Percentiles rank a stretch among this genome's conserved stretches.
Conservation (phyloP, 2,797 vertebrate genomes). For the Rhynchonycteris naso region DNA sequence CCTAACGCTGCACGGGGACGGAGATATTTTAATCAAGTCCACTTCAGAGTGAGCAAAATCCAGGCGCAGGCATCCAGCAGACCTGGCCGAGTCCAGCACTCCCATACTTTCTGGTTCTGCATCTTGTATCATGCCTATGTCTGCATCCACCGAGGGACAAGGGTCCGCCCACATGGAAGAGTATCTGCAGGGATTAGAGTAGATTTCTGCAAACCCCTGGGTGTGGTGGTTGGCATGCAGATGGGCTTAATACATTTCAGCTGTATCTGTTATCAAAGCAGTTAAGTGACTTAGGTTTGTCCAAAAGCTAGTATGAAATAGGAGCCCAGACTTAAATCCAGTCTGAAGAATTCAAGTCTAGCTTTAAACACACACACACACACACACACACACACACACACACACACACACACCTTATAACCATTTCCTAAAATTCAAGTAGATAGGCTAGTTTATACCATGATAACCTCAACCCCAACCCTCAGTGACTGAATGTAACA, state of each 20-base stretch:
- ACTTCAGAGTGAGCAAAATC: background rate
- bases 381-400: too few species aligned
- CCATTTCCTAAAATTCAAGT: background rate
- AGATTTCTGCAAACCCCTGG: too few species aligned
- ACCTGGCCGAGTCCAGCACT: too few species aligned
- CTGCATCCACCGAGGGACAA: background rate
- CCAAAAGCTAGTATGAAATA: background rate
- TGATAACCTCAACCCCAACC: rapidly evolving
- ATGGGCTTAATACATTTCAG: background rate
- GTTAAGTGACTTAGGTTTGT: background rate
- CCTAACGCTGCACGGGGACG: background rate
- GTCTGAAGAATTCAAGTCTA: background rate
- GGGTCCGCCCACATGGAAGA: background rate
- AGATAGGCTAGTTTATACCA: background rate
- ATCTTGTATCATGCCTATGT: background rate
- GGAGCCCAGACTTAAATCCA: background rate
- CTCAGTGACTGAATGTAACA: background rate
- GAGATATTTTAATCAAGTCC: background rate
- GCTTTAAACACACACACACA: background rate
- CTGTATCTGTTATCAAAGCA: background rate
- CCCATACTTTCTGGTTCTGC: background rate
- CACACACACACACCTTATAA: background rate
- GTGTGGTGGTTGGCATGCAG: background rate
- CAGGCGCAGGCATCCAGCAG: background rate
- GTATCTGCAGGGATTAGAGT: background rate